Evolutionary conservation across 2,113 vertebrate species (phyloP).

Genomic region (Scolopax mira): DNA sequence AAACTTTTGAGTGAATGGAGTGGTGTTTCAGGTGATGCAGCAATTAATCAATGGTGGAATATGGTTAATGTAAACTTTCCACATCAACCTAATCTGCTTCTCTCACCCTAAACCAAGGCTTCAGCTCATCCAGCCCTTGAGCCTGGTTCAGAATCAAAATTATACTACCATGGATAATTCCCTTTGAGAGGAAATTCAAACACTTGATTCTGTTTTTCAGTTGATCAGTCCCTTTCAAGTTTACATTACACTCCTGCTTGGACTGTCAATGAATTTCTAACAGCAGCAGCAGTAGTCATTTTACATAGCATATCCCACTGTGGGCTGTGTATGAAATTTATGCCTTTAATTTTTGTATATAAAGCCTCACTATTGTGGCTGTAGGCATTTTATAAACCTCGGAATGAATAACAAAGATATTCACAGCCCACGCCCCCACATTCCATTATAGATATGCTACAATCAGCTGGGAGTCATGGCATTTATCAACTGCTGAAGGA

Average conservation of each 20-base stretch:
- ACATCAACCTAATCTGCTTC: not conserved
- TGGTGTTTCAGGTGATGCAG: not conserved
- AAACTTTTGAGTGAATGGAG: not conserved
- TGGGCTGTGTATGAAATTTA: slow-evolving; percentile 31
- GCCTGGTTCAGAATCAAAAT: not conserved
- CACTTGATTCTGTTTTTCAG: slow-evolving; percentile 2
- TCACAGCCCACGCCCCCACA: not conserved
- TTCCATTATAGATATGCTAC: slow-evolving; percentile 27
- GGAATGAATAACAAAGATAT: slow-evolving; percentile 1
- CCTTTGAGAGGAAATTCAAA: not conserved
- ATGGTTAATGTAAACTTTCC: not conserved
- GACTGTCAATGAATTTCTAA: slow-evolving; percentile 20
- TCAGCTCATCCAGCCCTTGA: not conserved
- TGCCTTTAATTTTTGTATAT: slow-evolving; percentile 48
- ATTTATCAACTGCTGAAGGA: slow-evolving; percentile 54
- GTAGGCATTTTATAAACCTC: slow-evolving; percentile 32
- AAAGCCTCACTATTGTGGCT: slow-evolving; percentile 10
- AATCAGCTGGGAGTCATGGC: slow-evolving; percentile 39
- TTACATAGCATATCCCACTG: not conserved
- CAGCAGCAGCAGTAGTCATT: not conserved
- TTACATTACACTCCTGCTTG: slow-evolving; percentile 3
- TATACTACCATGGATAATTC: not conserved
- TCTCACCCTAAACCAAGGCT: not conserved
- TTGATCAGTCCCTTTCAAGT: not conserved
- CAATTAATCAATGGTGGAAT: not conserved